Evolutionary conservation across 2,888 invertebrate genomes (phyloP).

Genomic region (Ormyrus nitidulus): DNA sequence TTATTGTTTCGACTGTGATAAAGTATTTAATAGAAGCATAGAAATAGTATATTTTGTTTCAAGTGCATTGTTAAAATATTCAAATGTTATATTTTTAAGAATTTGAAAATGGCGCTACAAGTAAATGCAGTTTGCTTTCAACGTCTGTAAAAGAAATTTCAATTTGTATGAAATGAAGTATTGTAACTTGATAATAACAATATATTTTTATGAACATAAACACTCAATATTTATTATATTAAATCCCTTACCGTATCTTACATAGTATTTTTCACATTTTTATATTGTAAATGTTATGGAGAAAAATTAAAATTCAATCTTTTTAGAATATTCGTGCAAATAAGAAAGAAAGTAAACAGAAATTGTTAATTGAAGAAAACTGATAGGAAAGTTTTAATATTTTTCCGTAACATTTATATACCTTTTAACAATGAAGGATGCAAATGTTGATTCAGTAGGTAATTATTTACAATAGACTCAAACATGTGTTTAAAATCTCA

Average conservation of each 20-base stretch:
- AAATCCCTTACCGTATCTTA: too few species aligned
- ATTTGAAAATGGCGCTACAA: constrained; percentile 3
- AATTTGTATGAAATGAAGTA: constrained; percentile 16
- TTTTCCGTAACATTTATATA: too few species aligned
- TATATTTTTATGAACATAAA: constrained; percentile 41
- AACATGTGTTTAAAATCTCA: neutral
- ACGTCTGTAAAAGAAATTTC: neutral
- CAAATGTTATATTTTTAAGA: constrained; percentile 29
- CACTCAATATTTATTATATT: neutral
- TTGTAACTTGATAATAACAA: constrained; percentile 41
- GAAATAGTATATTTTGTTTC: constrained; percentile 23
- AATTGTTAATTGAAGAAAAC: too few species aligned
- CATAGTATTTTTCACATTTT: too few species aligned
- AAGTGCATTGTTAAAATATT: neutral
- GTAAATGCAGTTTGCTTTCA: neutral
- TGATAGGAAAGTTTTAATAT: too few species aligned
- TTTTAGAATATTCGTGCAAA: too few species aligned
- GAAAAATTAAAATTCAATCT: too few species aligned
- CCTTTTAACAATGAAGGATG: too few species aligned
- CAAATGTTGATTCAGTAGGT: too few species aligned
- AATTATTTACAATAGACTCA: too few species aligned
- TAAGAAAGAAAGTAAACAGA: too few species aligned
- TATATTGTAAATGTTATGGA: too few species aligned
- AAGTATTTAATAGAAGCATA: constrained; percentile 11
- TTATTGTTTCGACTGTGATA: constrained; percentile 41